phyloP scores from a whole-genome alignment of 2,888 invertebrate genomes.

The Rotaria socialis region DNA sequence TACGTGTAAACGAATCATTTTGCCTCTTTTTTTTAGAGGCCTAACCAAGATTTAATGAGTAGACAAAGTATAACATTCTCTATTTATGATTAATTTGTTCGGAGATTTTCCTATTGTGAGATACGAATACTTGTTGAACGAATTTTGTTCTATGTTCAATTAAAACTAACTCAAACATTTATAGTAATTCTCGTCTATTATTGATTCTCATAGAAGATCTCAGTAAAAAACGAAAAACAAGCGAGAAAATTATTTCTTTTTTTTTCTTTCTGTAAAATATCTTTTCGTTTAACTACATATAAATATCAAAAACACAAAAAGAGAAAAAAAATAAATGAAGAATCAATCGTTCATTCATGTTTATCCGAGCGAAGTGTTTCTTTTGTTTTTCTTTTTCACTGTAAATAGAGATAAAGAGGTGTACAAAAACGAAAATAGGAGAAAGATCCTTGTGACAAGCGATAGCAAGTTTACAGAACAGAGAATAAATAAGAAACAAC shows the following conservation, averaged over 20 bases:
- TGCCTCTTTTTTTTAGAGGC: too few species aligned
- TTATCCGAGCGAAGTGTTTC: neutral
- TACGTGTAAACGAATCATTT: too few species aligned
- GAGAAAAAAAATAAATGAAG: neutral
- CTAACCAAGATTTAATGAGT: too few species aligned
- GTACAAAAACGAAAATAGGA: constrained; percentile 21
- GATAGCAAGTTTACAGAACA: neutral
- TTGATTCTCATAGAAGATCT: neutral
- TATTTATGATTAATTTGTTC: too few species aligned
- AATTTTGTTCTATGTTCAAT: too few species aligned
- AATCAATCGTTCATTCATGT: constrained; percentile 8
- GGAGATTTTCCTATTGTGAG: too few species aligned
- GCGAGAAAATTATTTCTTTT: too few species aligned
- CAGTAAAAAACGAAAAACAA: neutral
- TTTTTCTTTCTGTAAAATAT: neutral
- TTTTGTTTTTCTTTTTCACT: neutral
- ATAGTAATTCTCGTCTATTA: neutral
- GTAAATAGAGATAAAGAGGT: constrained; percentile 18
- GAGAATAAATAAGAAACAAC: constrained; percentile 17
- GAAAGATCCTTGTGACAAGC: neutral
- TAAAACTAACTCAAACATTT: too few species aligned
- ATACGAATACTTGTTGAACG: too few species aligned
- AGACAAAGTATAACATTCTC: too few species aligned
- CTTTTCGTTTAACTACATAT: neutral
- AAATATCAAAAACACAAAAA: neutral